Base-by-base conservation (phyloP, 2,797 vertebrate genomes). In the Distichodus sexfasciatus region DNA sequence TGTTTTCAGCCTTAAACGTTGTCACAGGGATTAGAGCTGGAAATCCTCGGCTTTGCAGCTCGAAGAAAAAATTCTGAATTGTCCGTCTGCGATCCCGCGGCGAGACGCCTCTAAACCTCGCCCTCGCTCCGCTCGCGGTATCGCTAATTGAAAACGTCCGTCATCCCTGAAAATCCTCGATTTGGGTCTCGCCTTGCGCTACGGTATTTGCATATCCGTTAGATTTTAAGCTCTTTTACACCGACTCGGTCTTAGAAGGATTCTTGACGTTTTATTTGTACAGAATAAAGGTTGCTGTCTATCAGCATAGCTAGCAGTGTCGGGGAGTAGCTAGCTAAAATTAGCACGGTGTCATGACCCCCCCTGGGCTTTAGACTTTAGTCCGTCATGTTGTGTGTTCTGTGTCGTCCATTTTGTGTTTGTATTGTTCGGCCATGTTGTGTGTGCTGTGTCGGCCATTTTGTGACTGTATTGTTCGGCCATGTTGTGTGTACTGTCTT, bases 71-170 rank as follows among this genome's bases (percentile, higher is more conserved):
- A n/a, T n/a, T n/a, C 10, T 59, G 36, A 28, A 41, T 58, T 21
- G 7, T 17, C 19, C 40, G 35, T 38, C 35, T n/a, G 35, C 23
- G 36, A 59, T 59, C 36, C 55, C 36, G 6, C 14, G 3, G 15
- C 3, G 33, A 12, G 36, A 41, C 12, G 23, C 17, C 28, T 28
- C 36, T 59, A 28, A 59, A 35, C 36, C 55, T 36, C 1, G 12
- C 15, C 55, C 55, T 5, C 21, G 21, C 11, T n/a, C 6, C 21
- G 23, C 14, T 41, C 3, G 14, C 17, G 21, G 41, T 41, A 62
- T 62, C 43, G n/a, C 9, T 62, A 14, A 43, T 54, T 51, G 29
- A 62, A 35, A 55, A 36, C 47, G 50, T 36, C 40, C n/a, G 46
- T 69, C 31, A 63, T 53, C 23, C 54, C n/a, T 11, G 2, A 11